Conservation (phyloP, 2,888 invertebrate genomes). For the Digitonthophagus gazella region DNA sequence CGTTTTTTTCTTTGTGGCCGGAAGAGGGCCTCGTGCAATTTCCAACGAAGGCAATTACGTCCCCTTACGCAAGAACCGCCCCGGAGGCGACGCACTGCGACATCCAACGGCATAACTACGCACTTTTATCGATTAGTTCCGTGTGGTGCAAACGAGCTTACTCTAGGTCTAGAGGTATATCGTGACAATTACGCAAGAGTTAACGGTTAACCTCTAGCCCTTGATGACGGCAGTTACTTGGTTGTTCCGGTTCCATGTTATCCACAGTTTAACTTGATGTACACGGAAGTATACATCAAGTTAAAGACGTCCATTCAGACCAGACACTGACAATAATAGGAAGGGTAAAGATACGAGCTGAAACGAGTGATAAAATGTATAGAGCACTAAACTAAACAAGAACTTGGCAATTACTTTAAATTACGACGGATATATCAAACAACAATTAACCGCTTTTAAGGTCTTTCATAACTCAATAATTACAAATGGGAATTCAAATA, state of each 20-base stretch:
- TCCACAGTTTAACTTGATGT: background rate
- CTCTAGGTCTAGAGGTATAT: background rate
- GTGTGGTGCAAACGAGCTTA: background rate
- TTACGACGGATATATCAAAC: too few relatives aligned
- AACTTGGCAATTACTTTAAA: background rate
- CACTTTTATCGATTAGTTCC: constrained; percentile 12
- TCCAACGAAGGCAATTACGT: constrained; percentile 16
- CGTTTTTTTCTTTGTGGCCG: constrained; percentile 7
- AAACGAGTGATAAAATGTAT: background rate
- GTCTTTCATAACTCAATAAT: background rate
- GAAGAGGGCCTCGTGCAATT: constrained; percentile 3
- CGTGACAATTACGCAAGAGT: background rate
- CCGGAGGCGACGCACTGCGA: background rate
- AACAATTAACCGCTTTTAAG: too few relatives aligned
- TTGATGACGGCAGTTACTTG: background rate
- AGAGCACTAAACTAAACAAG: background rate
- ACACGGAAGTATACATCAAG: background rate
- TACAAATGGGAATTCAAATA: background rate
- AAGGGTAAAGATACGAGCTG: background rate
- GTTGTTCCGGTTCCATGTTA: background rate
- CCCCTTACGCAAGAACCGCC: constrained; percentile 5
- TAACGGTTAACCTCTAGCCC: background rate
- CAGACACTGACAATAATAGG: background rate
- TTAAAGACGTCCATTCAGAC: background rate
- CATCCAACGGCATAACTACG: background rate